Evolutionary conservation across 2,888 invertebrate genomes (phyloP).

Genomic region (Melanotus villosus): DNA sequence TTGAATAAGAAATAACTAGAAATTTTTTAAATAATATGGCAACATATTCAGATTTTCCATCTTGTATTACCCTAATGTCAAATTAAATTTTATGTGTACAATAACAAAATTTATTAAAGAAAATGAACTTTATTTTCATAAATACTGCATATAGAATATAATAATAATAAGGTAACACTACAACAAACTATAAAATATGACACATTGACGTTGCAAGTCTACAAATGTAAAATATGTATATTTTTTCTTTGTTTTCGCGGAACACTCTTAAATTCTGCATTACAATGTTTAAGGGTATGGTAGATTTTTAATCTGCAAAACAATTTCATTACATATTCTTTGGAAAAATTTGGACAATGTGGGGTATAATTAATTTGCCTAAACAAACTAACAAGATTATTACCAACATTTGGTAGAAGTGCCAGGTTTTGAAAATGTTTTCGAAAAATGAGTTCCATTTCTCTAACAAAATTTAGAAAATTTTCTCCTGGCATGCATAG

Average conservation of each 20-base stretch:
- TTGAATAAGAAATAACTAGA: no score
- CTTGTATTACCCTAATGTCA: no score
- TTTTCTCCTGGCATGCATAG: conserved; percentile 18
- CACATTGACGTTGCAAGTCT: no score
- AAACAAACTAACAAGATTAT: not conserved
- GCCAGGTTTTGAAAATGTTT: conserved; percentile 9
- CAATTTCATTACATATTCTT: conserved; percentile 20
- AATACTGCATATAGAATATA: no score
- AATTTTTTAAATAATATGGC: no score
- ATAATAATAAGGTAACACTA: no score
- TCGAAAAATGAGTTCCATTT: conserved; percentile 21
- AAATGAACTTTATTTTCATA: no score
- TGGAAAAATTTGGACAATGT: conserved; percentile 15
- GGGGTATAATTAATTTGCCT: conserved; percentile 6
- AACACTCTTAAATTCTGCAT: not conserved
- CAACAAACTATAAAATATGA: no score
- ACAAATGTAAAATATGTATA: not conserved
- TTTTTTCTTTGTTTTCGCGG: not conserved
- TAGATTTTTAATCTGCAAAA: conserved; percentile 23
- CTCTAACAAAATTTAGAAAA: conserved; percentile 14
- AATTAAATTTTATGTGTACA: no score
- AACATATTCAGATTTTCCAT: no score
- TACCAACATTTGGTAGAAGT: conserved; percentile 13
- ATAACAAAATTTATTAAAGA: no score
- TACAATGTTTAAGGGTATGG: conserved; percentile 17